phyloP scores from a whole-genome alignment of 2,888 invertebrate species.

The Slavum lentiscoides region DNA sequence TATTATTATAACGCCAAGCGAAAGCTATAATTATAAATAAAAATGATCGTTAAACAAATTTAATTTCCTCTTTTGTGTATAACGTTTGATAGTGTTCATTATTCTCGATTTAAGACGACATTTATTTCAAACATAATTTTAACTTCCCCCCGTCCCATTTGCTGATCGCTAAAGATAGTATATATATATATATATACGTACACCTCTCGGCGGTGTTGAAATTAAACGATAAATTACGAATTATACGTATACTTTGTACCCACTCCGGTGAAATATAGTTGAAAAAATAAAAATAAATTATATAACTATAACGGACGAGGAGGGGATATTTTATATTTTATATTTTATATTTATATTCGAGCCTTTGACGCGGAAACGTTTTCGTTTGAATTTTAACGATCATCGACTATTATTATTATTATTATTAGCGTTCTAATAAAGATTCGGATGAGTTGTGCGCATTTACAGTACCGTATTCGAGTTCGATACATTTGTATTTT shows the following conservation, averaged over 20 bases:
- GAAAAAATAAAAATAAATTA: not conserved
- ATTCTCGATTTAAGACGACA: slow-evolving; percentile 42
- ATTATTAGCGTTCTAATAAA: too few relatives aligned
- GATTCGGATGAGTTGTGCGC: too few relatives aligned
- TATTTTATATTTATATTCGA: too few relatives aligned
- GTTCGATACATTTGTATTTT: too few relatives aligned
- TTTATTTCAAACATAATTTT: slow-evolving; percentile 42
- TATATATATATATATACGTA: not conserved
- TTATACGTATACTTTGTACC: not conserved
- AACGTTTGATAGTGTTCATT: too few relatives aligned
- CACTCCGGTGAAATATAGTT: not conserved
- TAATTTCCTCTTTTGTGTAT: slow-evolving; percentile 25
- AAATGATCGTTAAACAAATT: slow-evolving; percentile 44
- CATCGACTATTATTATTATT: too few relatives aligned
- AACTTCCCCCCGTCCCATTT: slow-evolving; percentile 33
- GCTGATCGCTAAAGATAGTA: slow-evolving; percentile 37
- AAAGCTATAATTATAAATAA: too few relatives aligned
- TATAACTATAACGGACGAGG: not conserved
- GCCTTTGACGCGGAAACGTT: too few relatives aligned
- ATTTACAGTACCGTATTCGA: too few relatives aligned
- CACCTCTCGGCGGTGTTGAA: slow-evolving; percentile 29
- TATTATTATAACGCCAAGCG: too few relatives aligned
- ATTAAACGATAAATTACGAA: slow-evolving; percentile 46
- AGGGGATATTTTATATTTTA: too few relatives aligned
- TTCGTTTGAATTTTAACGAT: too few relatives aligned